Evolutionary conservation across 2,888 invertebrate species (phyloP).

Genomic region (Orthonevra nobilis): DNA sequence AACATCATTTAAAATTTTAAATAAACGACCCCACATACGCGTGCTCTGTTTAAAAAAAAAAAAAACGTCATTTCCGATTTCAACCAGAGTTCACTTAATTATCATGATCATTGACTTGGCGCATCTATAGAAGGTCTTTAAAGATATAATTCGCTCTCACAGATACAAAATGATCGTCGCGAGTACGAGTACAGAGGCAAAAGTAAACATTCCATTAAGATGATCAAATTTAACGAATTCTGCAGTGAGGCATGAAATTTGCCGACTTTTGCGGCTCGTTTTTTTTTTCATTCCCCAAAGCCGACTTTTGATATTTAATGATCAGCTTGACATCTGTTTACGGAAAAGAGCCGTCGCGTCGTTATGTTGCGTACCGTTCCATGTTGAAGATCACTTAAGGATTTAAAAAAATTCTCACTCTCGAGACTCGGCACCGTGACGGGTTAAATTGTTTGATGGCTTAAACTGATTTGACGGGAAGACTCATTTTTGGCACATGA

Average conservation of each 20-base stretch:
- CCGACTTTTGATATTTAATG: too few relatives aligned
- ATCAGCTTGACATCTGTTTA: slow-evolving; percentile 11
- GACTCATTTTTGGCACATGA: neutral
- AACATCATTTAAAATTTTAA: too few relatives aligned
- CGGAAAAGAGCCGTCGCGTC: slow-evolving; percentile 13
- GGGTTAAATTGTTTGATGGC: neutral
- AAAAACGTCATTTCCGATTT: slow-evolving; percentile 46
- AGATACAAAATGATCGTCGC: neutral
- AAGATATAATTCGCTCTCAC: neutral
- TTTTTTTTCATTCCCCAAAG: too few relatives aligned
- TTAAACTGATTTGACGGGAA: neutral
- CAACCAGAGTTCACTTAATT: slow-evolving; percentile 58
- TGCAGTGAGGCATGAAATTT: slow-evolving; percentile 45
- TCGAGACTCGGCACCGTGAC: slow-evolving; percentile 12
- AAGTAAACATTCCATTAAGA: slow-evolving; percentile 5
- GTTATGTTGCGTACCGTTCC: slow-evolving; percentile 16
- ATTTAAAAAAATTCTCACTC: slow-evolving; percentile 4
- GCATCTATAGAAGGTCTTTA: slow-evolving; percentile 31
- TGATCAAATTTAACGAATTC: slow-evolving; percentile 29
- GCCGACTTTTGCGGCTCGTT: slow-evolving; percentile 2
- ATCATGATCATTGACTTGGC: slow-evolving; percentile 40
- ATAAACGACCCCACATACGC: slow-evolving; percentile 1
- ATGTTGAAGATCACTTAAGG: slow-evolving; percentile 34
- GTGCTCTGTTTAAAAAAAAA: slow-evolving; percentile 24
- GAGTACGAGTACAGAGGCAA: neutral